A percentile compares a stretch with the other conserved stretches of the same genome.
Evolutionary conservation across 2,797 vertebrate genomes (phyloP).

Genomic region (Taenioides sp.): DNA sequence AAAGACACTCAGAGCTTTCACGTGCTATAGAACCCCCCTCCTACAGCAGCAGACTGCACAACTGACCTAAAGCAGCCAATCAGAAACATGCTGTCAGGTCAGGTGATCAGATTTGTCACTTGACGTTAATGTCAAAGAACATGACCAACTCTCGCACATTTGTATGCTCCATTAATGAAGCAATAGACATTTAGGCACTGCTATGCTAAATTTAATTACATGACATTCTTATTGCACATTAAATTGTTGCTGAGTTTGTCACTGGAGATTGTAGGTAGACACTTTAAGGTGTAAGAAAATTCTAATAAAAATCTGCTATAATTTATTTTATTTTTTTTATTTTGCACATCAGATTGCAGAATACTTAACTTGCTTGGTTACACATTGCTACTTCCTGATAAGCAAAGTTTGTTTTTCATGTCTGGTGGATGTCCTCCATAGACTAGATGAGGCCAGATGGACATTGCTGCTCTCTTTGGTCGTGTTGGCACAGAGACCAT

Average conservation of each 20-base stretch:
- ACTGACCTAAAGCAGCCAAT: constrained; percentile 53
- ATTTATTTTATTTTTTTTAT: neutral
- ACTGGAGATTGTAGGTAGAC: neutral
- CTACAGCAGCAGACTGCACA: constrained; percentile 38
- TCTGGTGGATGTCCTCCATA: constrained; percentile 48
- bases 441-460: constrained; percentile 69
- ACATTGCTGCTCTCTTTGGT: constrained; percentile 71
- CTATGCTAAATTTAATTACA: neutral
- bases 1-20: constrained; percentile 25
- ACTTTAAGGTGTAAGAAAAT: neutral
- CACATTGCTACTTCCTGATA: constrained; percentile 29
- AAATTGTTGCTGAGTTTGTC: constrained; percentile 26
- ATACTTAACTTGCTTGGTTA: constrained; percentile 27
- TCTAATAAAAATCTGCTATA: neutral
- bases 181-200: neutral
- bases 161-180: constrained; percentile 11
- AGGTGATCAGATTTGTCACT: constrained; percentile 60
- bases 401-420: constrained; percentile 62
- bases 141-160: constrained; percentile 24
- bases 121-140: constrained; percentile 46
- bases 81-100: constrained; percentile 50
- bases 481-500: constrained; percentile 56
- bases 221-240: constrained; percentile 34
- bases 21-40: constrained; percentile 17
- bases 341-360: constrained; percentile 24